Base-by-base conservation (phyloP, 2,888 invertebrate species). In the Scrobipalpa costella region DNA sequence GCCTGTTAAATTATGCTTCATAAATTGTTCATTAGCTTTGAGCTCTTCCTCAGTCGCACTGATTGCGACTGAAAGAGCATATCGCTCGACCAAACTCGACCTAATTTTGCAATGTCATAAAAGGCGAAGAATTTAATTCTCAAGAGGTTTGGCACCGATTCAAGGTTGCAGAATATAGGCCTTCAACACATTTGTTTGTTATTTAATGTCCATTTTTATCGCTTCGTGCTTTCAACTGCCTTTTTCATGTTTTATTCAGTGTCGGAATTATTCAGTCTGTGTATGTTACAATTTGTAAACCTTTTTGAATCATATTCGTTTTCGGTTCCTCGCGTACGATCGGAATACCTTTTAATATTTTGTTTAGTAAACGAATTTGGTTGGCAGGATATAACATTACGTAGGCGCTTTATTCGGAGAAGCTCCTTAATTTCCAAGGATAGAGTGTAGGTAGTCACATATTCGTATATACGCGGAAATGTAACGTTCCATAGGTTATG, bases 181-280 rank as follows among this genome's bases (percentile, higher is more conserved):
- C 27, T 52, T 52, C 13, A 21, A 21, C 21, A 52, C 19, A n/a
- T 52, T 21, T 52, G 50, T 21, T 52, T 52, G 49, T 49, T 27
- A 34, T 15, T 55, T 55, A 15, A 55, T 55, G 34, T 34, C 34
- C 55, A 11, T 55, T 55, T 33, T 52, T n/a, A 55, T 55, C 15
- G 34, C 55, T 15, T 8, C n/a, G 55, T 11, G 33, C 15, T 33
- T 15, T 15, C 55, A 27, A 65, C 58, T 36, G 57, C 64, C 21
- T 62, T 60, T 66, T 71, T 68, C 62, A 62, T 62, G 33, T 62
- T 62, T 62, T 57, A 62, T 62, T 62, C 57, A 64, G 62, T 52
- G 57, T 21, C 6, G 21, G 59, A 59, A 59, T 59, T 47, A 59
- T 59, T 59, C 59, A 59, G 44, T 59, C 44, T 21, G 44, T 59